These are phyloP conservation scores for Hydrotaea cyrtoneurina DNA, from an alignment of 2,888 invertebrate species.

Conservation along the genomic window DNA sequence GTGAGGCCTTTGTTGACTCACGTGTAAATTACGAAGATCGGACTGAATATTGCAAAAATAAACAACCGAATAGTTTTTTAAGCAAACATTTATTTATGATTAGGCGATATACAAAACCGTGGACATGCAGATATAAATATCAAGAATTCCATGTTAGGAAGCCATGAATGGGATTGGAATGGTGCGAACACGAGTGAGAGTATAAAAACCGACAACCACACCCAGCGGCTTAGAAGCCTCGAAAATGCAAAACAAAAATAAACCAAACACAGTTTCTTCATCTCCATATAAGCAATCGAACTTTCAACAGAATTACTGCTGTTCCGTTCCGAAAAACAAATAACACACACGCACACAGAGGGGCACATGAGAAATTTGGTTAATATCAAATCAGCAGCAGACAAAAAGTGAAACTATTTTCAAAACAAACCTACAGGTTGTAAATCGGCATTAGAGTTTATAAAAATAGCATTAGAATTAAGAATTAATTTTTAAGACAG, in stretches of 20 bases:
- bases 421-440: background rate
- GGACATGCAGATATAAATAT: background rate
- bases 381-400: background rate
- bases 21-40: background rate
- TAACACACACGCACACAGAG: background rate
- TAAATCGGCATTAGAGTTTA: background rate
- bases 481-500: no score
- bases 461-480: background rate
- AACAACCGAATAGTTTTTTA: background rate
- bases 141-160: conserved; percentile 10
- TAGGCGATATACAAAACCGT: conserved; percentile 20
- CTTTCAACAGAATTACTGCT: background rate
- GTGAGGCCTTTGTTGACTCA: no score
- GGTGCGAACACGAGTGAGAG: background rate
- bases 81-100: conserved; percentile 52
- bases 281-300: conserved; percentile 2
- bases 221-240: conserved; percentile 48
- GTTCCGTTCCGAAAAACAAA: background rate
- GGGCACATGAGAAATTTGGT: background rate
- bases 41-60: background rate
- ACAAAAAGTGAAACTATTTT: conserved; percentile 6
- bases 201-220: conserved; percentile 46
- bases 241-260: conserved; percentile 44
- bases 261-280: background rate
- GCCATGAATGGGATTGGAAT: background rate